Percentiles rank a stretch among this genome's conserved stretches.
Evolutionary conservation across 1,140 invertebrate species (phyloP).

Genomic region (Delia radicum): DNA sequence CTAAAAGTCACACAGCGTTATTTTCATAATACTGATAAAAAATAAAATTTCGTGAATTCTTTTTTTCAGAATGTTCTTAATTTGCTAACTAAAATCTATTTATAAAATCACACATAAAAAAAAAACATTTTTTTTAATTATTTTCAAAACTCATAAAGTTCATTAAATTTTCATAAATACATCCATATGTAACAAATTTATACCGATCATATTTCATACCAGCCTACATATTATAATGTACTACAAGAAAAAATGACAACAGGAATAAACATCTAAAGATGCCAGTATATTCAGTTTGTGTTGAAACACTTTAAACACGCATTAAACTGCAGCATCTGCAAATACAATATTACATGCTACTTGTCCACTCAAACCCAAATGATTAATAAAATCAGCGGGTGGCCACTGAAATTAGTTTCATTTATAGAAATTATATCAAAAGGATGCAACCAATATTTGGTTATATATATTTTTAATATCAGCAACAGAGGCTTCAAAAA

Average conservation of each 20-base stretch:
- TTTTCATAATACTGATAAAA: too few relatives aligned
- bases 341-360: not conserved
- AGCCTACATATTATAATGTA: not conserved
- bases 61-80: too few relatives aligned
- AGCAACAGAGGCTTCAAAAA: not conserved
- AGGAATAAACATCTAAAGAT: not conserved
- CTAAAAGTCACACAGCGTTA: too few relatives aligned
- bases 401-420: slow-evolving; percentile 11
- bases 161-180: not conserved
- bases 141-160: too few relatives aligned
- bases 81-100: too few relatives aligned
- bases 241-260: not conserved
- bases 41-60: too few relatives aligned
- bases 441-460: slow-evolving; percentile 2
- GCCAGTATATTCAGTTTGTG: too few relatives aligned
- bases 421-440: not conserved
- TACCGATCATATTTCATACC: not conserved
- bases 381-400: slow-evolving; percentile 16
- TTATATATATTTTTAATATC: not conserved
- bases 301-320: too few relatives aligned
- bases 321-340: not conserved
- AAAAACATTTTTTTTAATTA: too few relatives aligned
- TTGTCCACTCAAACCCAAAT: not conserved
- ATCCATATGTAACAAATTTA: not conserved
- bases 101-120: too few relatives aligned